A percentile compares a stretch with the other conserved stretches of the same genome.
Conservation (phyloP, 2,888 invertebrate genomes). For the Pomacea canaliculata region DNA sequence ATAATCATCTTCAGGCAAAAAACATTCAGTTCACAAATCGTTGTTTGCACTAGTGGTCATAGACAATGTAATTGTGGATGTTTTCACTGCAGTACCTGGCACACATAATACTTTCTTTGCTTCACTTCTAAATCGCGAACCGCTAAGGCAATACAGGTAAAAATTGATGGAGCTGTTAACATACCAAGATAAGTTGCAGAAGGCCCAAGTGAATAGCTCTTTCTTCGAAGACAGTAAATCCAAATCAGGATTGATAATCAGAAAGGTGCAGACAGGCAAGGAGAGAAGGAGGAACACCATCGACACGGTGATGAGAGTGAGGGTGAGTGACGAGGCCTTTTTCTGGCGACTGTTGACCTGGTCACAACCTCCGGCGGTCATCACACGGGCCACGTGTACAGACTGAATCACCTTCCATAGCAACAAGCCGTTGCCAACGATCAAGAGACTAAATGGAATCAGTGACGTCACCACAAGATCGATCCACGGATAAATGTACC, state of each 20-base stretch:
- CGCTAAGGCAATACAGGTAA: no score
- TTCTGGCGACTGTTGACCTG: background rate
- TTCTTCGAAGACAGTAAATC: no score
- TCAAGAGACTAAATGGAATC: background rate
- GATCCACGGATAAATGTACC: background rate
- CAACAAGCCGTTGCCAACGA: background rate
- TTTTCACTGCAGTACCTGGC: no score
- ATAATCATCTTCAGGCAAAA: no score
- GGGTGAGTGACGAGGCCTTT: background rate
- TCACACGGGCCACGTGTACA: background rate
- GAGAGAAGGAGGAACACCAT: background rate
- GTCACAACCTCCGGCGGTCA: background rate
- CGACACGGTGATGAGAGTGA: background rate
- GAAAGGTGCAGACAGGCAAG: background rate
- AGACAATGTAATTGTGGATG: no score
- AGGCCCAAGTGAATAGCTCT: no score
- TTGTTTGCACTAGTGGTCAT: no score
- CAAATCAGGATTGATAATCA: background rate
- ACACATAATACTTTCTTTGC: no score
- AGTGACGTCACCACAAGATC: background rate
- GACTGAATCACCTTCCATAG: background rate
- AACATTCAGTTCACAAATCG: no score
- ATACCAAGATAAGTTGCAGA: no score
- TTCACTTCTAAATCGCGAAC: no score
- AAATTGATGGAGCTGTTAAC: no score